These are phyloP conservation scores for Prorops nasuta DNA, from an alignment of 1,140 invertebrate species.

Conservation along the genomic window DNA sequence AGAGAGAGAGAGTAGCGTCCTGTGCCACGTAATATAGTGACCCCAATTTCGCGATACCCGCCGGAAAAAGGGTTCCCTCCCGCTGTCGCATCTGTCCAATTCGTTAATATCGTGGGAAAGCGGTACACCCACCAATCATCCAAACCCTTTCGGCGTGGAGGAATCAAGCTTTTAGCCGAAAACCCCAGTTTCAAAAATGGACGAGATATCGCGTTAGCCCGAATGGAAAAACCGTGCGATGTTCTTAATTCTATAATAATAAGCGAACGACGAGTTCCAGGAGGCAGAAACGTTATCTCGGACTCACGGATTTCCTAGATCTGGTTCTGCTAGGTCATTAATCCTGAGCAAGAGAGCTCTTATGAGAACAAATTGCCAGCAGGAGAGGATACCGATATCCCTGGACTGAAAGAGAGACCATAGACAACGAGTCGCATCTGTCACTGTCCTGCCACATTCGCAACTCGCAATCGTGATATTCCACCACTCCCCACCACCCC, in stretches of 20 bases:
- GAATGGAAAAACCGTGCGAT: no score
- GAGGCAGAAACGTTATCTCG: no score
- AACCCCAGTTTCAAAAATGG: no score
- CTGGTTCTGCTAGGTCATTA: slow-evolving; percentile 33
- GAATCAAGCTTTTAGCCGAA: no score
- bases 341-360: slow-evolving; percentile 23
- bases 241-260: no score
- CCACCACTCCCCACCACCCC: no score
- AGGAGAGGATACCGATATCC: slow-evolving; percentile 34
- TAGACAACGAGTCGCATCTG: slow-evolving; percentile 32
- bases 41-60: not conserved
- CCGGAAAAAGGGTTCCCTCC: slow-evolving; percentile 15
- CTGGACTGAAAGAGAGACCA: slow-evolving; percentile 14
- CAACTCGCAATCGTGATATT: no score
- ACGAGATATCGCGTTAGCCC: no score
- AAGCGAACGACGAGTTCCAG: no score
- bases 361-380: slow-evolving; percentile 32
- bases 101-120: slow-evolving; percentile 25
- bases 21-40: not conserved
- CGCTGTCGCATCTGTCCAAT: slow-evolving; percentile 21
- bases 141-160: no score
- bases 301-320: slow-evolving; percentile 23
- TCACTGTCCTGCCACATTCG: slow-evolving; percentile 30
- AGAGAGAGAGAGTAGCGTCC: not conserved
- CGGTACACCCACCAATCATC: not conserved